A percentile compares a stretch with the other conserved stretches of the same genome.
phyloP scores from a whole-genome alignment of 2,797 vertebrate species.

The Otolemur crassicaudatus region DNA sequence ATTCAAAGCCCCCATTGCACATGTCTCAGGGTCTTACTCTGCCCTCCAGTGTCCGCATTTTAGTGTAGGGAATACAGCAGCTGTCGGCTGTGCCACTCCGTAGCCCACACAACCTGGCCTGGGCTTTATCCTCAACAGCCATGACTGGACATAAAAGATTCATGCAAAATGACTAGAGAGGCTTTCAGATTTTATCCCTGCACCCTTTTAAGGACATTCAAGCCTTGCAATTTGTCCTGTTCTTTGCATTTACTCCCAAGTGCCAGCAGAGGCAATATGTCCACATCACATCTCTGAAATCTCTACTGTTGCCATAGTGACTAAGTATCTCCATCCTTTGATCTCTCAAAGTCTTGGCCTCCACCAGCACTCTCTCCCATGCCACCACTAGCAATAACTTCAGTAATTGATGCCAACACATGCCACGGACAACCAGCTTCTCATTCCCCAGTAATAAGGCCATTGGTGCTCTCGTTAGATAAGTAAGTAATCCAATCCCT shows the following conservation, averaged over 20 bases:
- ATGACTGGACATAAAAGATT: background rate
- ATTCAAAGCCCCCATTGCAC: background rate
- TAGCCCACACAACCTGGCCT: background rate
- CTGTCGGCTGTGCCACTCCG: background rate
- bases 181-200: background rate
- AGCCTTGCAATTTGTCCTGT: constrained; percentile 37
- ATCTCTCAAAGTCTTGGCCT: constrained; percentile 39
- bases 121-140: background rate
- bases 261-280: constrained; percentile 40
- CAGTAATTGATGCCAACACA: constrained; percentile 25
- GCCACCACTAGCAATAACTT: constrained; percentile 35
- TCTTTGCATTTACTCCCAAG: background rate
- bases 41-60: background rate
- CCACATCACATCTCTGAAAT: constrained; percentile 53
- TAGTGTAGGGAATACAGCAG: background rate
- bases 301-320: constrained; percentile 72
- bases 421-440: background rate
- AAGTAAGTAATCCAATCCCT: background rate
- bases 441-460: background rate
- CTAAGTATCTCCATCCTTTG: constrained; percentile 60
- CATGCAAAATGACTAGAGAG: background rate
- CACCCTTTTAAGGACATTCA: background rate
- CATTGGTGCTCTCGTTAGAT: background rate
- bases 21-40: background rate
- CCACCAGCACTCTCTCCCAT: background rate